Evolutionary conservation across 1,140 invertebrate genomes (phyloP), one percentile per base, ranked within the genome.

Genomic region (Lanistes nyassanus): DNA sequence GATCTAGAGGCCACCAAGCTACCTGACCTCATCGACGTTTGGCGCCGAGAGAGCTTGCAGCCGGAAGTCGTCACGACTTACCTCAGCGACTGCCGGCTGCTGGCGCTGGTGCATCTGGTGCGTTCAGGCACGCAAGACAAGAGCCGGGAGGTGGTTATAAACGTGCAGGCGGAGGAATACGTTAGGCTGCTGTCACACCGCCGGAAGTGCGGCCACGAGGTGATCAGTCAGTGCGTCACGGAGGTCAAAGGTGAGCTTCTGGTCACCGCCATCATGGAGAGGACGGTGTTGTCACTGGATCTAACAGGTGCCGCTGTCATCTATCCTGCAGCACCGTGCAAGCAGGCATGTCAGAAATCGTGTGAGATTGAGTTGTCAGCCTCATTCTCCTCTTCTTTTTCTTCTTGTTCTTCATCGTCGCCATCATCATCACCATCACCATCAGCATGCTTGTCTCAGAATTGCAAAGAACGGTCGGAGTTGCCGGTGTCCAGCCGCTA

Each of bases 231-330:
- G 70, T 62, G 70, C 42, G 70, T 72, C 23, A 36, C 36, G 29
- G 34, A 62, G 19, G 37, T 55, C 34, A 9, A 62, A 0, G 31
- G 29, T 19, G 55, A 62, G 19, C 70, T 72, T 23, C 3, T 72
- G 36, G 70, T 72, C 55, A 58, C 55, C 16, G 70, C 66, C 36
- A 31, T 72, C n/a, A 71, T 69, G 42, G 72, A 53, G 36, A 68
- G 56, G 42, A 9, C 42, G 42, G 9, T 47, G 42, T 47, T 16
- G 42, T 47, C 42, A 16, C 42, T 16, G 42, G 42, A 47, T 6
- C 9, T 9, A 47, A 16, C 9, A 47, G 19, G 9, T 13, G 2
- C 42, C 5, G 42, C 9, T 6, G 42, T 6, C 42, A 47, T 6
- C 9, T 47, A 16, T 47, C 42, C 1, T 13, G 5, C 9, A 9